Evolutionary conservation across 2,797 vertebrate genomes (phyloP).

Genomic region (Schizopygopsis pylzovi): DNA sequence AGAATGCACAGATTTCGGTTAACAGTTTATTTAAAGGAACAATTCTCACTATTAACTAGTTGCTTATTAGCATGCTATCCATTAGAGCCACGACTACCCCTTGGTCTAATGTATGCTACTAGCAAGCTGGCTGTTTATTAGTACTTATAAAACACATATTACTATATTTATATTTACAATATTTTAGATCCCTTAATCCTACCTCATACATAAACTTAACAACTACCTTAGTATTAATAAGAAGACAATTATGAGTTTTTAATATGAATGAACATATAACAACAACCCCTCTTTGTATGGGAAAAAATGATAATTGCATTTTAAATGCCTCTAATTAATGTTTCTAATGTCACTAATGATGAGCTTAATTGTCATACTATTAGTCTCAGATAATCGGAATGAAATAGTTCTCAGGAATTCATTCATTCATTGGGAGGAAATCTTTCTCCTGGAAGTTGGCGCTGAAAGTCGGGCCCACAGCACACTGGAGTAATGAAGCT

Average conservation of each 20-base stretch:
- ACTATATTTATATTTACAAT: too few species aligned
- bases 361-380: too few species aligned
- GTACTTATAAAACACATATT: background rate
- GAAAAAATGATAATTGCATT: background rate
- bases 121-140: background rate
- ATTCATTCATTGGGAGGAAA: constrained; percentile 8
- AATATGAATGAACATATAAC: background rate
- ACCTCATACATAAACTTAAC: too few species aligned
- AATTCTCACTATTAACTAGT: background rate
- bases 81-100: too few species aligned
- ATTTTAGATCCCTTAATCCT: too few species aligned
- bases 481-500: constrained; percentile 32
- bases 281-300: background rate
- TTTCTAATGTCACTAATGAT: constrained; percentile 9
- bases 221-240: too few species aligned
- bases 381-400: too few species aligned
- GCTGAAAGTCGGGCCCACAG: constrained; percentile 16
- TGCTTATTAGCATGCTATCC: background rate
- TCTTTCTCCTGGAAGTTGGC: constrained; percentile 22
- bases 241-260: background rate
- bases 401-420: too few species aligned
- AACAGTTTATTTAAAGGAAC: too few species aligned
- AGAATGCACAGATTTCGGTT: too few species aligned
- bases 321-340: constrained; percentile 20
- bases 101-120: background rate